Percentiles rank a stretch among this genome's conserved stretches.
Conservation (phyloP, 2,113 vertebrate genomes). For the Dipodomys ordii region DNA sequence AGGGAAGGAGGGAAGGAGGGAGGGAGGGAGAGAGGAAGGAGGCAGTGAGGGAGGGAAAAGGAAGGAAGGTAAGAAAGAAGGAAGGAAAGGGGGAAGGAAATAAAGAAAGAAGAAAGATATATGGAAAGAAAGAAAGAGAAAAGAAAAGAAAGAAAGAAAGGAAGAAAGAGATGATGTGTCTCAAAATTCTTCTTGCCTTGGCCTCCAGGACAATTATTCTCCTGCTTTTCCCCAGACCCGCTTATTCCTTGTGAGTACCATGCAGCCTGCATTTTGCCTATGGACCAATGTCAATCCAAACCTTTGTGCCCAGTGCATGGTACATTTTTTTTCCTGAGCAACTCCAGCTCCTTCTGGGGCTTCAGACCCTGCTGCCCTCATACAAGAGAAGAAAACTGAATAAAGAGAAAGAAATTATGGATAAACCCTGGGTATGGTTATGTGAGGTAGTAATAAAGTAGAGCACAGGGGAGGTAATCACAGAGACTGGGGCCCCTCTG, state of each 20-base stretch:
- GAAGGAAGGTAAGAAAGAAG: no score
- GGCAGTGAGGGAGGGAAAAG: no score
- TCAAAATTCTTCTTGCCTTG: neutral
- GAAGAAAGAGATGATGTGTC: neutral
- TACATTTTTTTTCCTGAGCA: no score
- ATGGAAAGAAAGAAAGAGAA: no score
- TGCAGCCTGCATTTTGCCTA: neutral
- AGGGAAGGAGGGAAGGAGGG: no score
- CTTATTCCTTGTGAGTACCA: neutral
- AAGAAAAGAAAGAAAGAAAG: no score
- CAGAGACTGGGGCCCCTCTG: neutral
- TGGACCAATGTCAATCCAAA: neutral
- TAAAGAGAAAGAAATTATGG: no score
- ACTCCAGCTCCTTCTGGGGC: accelerated
- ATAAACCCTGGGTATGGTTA: no score
- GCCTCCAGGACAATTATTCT: neutral
- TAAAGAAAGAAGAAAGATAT: no score
- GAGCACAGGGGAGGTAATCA: neutral
- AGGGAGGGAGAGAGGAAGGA: no score
- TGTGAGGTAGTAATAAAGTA: neutral
- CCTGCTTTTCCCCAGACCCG: neutral
- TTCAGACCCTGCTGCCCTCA: neutral
- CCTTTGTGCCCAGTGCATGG: neutral
- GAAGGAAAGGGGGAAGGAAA: no score
- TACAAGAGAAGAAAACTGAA: neutral